Evolutionary conservation across 2,797 vertebrate species (phyloP).

Genomic region (Streptopelia turtur): DNA sequence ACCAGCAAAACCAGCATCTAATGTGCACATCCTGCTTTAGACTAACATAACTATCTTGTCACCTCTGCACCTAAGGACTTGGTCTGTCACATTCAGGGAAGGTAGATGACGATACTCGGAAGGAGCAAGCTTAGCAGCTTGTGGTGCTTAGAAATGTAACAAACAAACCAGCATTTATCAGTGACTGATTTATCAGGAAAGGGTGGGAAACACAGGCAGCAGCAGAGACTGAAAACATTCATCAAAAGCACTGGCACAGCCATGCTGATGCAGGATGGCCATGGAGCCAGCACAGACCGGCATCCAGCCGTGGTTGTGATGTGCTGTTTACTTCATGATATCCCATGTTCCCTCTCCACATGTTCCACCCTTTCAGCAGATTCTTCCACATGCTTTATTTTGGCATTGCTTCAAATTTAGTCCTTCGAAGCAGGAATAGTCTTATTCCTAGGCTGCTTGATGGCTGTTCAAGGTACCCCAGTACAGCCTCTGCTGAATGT

Average conservation of each 20-base stretch:
- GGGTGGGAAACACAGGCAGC: not conserved
- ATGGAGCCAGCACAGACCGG: not conserved
- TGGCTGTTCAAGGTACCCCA: not conserved
- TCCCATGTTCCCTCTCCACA: not conserved
- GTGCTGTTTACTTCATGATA: not conserved
- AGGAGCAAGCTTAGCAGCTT: not conserved
- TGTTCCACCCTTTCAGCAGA: accelerated
- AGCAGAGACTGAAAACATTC: not conserved
- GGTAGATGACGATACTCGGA: not conserved
- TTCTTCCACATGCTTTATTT: not conserved
- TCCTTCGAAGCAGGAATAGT: not conserved
- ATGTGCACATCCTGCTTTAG: not conserved
- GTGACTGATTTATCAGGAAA: not conserved
- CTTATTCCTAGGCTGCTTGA: not conserved
- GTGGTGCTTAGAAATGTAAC: not conserved
- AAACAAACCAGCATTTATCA: not conserved
- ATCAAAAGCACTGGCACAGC: not conserved
- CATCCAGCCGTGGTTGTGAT: not conserved
- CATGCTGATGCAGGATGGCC: accelerated
- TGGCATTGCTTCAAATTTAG: not conserved
- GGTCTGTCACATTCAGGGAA: not conserved
- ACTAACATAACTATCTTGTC: not conserved
- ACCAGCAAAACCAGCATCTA: not conserved
- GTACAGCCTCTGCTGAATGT: not conserved
- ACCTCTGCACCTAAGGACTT: not conserved